Percentiles rank a stretch among this genome's conserved stretches.
phyloP scores from a whole-genome alignment of 2,113 vertebrate species.

The Glaucidium brasilianum region DNA sequence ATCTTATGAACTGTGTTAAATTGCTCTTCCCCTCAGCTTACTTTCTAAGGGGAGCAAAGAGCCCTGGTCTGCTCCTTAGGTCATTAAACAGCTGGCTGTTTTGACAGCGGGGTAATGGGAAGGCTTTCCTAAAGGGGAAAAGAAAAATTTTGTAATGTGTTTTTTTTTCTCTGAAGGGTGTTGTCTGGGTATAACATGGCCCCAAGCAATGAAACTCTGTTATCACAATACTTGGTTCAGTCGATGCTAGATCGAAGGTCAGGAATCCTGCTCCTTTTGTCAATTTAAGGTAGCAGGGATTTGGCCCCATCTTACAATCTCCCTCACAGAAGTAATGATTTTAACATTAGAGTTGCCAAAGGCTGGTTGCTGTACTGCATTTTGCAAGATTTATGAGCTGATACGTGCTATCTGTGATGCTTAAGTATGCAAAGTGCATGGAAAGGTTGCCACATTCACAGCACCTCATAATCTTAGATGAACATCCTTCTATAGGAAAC shows the following conservation, averaged over 20 bases:
- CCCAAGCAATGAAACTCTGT: not conserved
- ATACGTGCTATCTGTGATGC: not conserved
- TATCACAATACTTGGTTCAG: not conserved
- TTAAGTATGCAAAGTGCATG: not conserved
- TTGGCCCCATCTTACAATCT: not conserved
- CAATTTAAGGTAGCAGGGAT: not conserved
- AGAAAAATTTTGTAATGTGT: not conserved
- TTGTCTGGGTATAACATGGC: not conserved
- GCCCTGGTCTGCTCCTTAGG: not conserved
- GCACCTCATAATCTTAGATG: not conserved
- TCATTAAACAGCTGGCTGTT: not conserved
- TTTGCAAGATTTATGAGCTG: not conserved
- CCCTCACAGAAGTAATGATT: not conserved
- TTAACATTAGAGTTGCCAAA: not conserved
- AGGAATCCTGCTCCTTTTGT: not conserved
- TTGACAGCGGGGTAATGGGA: not conserved
- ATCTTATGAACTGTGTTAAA: not conserved
- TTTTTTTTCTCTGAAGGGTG: not conserved
- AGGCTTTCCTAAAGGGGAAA: not conserved
- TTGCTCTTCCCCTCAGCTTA: not conserved
- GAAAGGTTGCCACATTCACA: not conserved
- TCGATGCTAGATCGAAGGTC: not conserved
- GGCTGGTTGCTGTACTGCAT: not conserved
- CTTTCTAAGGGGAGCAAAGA: not conserved
- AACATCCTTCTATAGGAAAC: not conserved